Base-by-base conservation (phyloP, 1,140 invertebrate genomes). In the Adoxophyes honmai region DNA sequence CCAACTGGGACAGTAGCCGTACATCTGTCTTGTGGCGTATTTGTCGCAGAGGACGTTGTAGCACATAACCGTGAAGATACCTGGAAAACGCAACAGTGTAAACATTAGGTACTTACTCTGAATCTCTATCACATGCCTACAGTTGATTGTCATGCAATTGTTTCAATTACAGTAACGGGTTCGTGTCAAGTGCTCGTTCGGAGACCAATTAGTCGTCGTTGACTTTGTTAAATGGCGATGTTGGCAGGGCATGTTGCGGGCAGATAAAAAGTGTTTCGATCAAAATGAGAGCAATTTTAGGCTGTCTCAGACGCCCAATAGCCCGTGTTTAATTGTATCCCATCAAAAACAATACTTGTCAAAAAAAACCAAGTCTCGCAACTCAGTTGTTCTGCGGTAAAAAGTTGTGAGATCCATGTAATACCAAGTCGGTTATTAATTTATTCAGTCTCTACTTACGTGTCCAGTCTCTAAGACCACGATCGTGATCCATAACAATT, bases 1-100 rank as follows among this genome's bases (percentile, higher is more conserved):
- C 97, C 98, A 99, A 62, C 95, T 95, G 1, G 98, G 98, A 89
- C 98, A 99, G 87, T 99, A 99, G 60, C 96, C 97, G 89, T 99
- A 99, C 94, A 98, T 97, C 83, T 98, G 96, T 68, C 98, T 89
- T 11, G 98, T 99, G 16, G 98, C 98, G 78, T 99, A 99, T 89
- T 99, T 99, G 90, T 99, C 98, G 90, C 98, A 99, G 55, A 99
- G 91, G 54, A 99, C 97, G 90, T 99, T 99, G 92, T 99, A 99
- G 90, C 98, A 99, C 96, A 99, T 98, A 60, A 99, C 97, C 52
- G 98, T 99, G 90, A 99, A 98, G 81, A 98, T 96, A 91, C 96
- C 96, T 97, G 88, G 81, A 90, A 48, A 69, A 54, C 68, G 62
- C 62, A 21, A 57, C 13, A 57, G 36, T 16, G 34, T 55, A 14